A percentile compares a stretch with the other conserved stretches of the same genome.
phyloP scores from a whole-genome alignment of 1,140 invertebrate species.

The Euwallacea similis region DNA sequence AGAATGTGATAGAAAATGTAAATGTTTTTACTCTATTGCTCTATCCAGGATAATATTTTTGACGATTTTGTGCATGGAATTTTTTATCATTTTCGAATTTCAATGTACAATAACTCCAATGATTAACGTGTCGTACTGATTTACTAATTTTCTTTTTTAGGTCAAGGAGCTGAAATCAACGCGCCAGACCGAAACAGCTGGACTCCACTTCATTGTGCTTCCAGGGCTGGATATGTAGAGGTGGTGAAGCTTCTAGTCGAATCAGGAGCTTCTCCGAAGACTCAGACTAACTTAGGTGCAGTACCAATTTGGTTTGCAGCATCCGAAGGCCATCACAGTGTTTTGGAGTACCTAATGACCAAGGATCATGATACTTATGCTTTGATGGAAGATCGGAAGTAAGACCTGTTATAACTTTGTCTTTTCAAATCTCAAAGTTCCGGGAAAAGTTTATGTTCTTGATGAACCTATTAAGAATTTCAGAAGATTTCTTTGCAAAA shows the following conservation, averaged over 20 bases:
- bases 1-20: too few relatives aligned
- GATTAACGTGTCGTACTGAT: not conserved
- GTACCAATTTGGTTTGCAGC: slow-evolving; percentile 97
- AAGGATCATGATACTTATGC: slow-evolving; percentile 97
- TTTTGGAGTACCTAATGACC: slow-evolving; percentile 92
- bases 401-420: too few relatives aligned
- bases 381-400: slow-evolving; percentile 92
- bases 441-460: too few relatives aligned
- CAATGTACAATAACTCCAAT: too few relatives aligned
- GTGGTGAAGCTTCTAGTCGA: slow-evolving; percentile 95
- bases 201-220: slow-evolving; percentile 95
- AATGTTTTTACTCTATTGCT: too few relatives aligned
- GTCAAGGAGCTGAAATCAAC: slow-evolving; percentile 97
- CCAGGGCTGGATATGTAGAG: slow-evolving; percentile 91
- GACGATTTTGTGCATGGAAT: too few relatives aligned
- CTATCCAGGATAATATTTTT: too few relatives aligned
- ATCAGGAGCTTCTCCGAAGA: slow-evolving; percentile 91
- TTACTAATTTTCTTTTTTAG: slow-evolving; percentile 42
- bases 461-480: too few relatives aligned
- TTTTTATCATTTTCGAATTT: too few relatives aligned
- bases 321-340: slow-evolving; percentile 93
- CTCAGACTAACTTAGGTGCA: slow-evolving; percentile 89
- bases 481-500: too few relatives aligned
- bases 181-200: slow-evolving; percentile 96
- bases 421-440: too few relatives aligned